phyloP scores from a whole-genome alignment of 2,888 invertebrate genomes.

The Scrobipalpa costella region DNA sequence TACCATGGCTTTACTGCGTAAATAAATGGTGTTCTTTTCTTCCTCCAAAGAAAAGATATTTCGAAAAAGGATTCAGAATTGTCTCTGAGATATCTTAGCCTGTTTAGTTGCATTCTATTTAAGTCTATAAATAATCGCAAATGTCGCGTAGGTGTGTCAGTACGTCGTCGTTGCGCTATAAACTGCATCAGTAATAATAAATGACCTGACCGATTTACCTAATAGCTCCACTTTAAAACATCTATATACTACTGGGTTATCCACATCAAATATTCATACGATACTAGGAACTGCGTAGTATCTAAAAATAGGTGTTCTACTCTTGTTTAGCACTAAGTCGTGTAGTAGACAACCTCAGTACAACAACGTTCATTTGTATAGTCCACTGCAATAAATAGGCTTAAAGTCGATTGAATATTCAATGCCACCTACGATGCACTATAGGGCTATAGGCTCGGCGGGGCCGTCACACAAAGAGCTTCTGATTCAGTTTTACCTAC shows the following conservation, averaged over 20 bases:
- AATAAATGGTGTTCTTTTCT: too few relatives aligned
- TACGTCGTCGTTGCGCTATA: slow-evolving; percentile 5
- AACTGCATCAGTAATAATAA: neutral
- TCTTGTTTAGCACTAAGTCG: neutral
- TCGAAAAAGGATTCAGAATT: too few relatives aligned
- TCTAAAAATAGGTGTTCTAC: neutral
- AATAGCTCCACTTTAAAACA: neutral
- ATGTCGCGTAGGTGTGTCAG: slow-evolving; percentile 1
- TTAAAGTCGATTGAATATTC: slow-evolving; percentile 20
- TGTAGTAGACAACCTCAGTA: slow-evolving; percentile 8
- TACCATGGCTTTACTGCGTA: too few relatives aligned
- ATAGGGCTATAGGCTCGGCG: neutral
- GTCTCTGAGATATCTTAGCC: too few relatives aligned
- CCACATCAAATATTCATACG: neutral
- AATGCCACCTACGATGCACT: slow-evolving; percentile 18
- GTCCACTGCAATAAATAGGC: slow-evolving; percentile 13
- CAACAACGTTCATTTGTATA: neutral
- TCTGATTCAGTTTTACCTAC: slow-evolving; percentile 7
- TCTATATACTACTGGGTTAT: neutral
- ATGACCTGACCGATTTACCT: neutral
- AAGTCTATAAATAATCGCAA: neutral
- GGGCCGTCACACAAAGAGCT: slow-evolving; percentile 1
- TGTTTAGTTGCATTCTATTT: neutral
- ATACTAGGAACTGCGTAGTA: slow-evolving; percentile 2
- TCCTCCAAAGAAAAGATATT: too few relatives aligned